Evolutionary conservation across 2,797 vertebrate genomes (phyloP).

Genomic region (Amazona finschi): DNA sequence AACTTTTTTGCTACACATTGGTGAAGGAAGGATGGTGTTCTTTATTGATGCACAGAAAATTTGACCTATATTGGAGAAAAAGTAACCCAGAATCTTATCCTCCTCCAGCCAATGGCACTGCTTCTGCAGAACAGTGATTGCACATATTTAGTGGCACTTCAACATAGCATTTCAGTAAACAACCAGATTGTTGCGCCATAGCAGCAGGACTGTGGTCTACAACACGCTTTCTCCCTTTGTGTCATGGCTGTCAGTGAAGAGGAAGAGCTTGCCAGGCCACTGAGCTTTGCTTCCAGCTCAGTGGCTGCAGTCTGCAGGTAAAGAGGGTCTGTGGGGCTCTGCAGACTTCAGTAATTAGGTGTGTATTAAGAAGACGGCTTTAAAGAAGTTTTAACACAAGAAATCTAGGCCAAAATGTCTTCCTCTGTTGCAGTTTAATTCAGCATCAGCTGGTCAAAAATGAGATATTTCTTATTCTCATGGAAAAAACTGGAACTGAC

Average conservation of each 20-base stretch:
- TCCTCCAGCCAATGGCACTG: not conserved
- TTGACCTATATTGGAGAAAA: not conserved
- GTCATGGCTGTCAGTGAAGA: rapidly evolving
- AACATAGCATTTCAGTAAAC: not conserved
- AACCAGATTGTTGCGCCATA: not conserved
- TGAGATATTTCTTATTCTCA: constrained; percentile 52
- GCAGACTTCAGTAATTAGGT: not conserved
- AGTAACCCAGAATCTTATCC: not conserved
- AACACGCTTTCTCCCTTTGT: not conserved
- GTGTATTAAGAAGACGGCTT: not conserved
- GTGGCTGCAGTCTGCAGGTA: not conserved
- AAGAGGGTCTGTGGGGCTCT: not conserved
- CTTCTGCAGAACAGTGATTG: not conserved
- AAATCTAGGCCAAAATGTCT: not conserved
- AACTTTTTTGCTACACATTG: not conserved
- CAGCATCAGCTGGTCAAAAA: constrained; percentile 1
- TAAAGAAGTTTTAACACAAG: not conserved
- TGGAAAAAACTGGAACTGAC: constrained; percentile 31
- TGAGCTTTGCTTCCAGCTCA: not conserved
- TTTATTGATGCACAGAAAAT: not conserved
- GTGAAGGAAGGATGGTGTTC: not conserved
- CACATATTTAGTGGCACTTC: not conserved
- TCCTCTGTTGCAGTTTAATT: not conserved
- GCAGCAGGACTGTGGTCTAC: not conserved
- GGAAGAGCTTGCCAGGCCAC: rapidly evolving